phyloP scores from a whole-genome alignment of 2,888 invertebrate genomes.

The Dicyrtoma fusca region DNA sequence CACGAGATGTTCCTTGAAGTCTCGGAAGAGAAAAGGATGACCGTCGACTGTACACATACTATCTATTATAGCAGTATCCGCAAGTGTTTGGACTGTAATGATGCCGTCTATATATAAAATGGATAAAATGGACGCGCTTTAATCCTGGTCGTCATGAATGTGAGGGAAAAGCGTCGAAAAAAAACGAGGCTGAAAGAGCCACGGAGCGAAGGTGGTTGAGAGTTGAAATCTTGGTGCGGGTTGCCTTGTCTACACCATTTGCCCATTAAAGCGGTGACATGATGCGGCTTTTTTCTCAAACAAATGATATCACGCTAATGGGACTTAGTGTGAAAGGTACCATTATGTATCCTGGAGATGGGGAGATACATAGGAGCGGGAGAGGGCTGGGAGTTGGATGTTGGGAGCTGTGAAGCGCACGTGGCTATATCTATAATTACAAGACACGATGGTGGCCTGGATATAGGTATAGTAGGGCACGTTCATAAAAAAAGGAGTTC shows the following conservation, averaged over 20 bases:
- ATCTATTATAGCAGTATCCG: no score
- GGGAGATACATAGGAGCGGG: background rate
- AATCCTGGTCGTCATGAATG: no score
- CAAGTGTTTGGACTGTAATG: no score
- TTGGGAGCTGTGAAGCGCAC: background rate
- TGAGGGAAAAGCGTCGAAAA: no score
- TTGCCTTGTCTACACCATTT: slow-evolving; percentile 39
- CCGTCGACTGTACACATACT: no score
- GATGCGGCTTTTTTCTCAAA: slow-evolving; percentile 41
- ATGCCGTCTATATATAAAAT: no score
- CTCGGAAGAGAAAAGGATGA: no score
- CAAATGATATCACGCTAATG: slow-evolving; percentile 37
- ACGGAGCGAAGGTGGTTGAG: slow-evolving; percentile 11
- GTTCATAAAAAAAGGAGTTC: background rate
- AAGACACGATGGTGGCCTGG: background rate
- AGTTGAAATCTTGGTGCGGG: slow-evolving; percentile 20
- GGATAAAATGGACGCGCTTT: no score
- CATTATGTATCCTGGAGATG: no score
- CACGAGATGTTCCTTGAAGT: no score
- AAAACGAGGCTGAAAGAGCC: background rate
- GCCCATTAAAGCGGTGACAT: slow-evolving; percentile 41
- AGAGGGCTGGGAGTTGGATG: background rate
- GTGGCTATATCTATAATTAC: no score
- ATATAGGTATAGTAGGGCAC: no score
- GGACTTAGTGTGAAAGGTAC: slow-evolving; percentile 14